Conservation (phyloP, 2,113 vertebrate genomes). For the Rostratula benghalensis region DNA sequence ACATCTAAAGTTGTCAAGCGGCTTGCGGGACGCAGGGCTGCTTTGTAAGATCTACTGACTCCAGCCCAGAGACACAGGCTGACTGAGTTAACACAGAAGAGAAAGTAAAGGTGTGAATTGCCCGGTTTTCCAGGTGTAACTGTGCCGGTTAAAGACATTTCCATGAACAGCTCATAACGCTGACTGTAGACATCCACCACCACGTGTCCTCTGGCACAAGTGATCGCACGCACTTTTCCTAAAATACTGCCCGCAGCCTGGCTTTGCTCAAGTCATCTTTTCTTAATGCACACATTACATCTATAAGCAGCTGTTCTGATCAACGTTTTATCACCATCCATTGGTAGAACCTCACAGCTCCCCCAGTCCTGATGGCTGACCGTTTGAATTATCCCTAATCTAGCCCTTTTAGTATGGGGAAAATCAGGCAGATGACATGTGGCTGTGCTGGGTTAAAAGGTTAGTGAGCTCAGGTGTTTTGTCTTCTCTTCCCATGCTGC, state of each 20-base stretch:
- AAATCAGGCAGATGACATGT: fast-evolving
- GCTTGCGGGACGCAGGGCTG: background rate
- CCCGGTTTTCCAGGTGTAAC: background rate
- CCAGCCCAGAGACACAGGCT: background rate
- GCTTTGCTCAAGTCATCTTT: background rate
- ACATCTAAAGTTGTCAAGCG: background rate
- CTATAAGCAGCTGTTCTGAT: background rate
- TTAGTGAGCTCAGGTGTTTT: background rate
- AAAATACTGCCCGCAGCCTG: background rate
- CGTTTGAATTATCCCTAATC: background rate
- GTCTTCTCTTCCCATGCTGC: background rate
- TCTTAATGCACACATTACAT: background rate
- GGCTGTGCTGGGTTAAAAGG: background rate
- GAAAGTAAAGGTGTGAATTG: background rate
- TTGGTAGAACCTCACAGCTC: conserved; percentile 8
- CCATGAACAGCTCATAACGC: background rate
- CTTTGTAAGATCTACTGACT: background rate
- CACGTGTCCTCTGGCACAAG: background rate
- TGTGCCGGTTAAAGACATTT: background rate
- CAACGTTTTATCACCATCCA: conserved; percentile 36
- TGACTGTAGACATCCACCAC: background rate
- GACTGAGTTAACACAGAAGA: background rate
- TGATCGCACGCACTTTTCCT: background rate
- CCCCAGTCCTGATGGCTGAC: background rate
- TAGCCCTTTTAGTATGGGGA: background rate